Conservation (phyloP, 1,140 invertebrate genomes). For the Calliopsis andreniformis region DNA sequence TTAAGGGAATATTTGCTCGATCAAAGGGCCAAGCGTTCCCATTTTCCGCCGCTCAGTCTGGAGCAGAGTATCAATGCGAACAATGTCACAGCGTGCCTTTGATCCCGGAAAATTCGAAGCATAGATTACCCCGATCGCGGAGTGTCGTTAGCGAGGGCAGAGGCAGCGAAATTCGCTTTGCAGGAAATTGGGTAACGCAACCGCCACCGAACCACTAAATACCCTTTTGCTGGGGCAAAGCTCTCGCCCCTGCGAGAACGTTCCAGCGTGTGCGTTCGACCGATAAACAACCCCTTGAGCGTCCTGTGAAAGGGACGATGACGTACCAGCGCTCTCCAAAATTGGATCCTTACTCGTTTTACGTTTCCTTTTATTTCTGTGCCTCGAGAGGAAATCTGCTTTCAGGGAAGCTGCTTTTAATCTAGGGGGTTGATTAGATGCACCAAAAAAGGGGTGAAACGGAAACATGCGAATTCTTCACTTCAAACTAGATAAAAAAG, state of each 20-base stretch:
- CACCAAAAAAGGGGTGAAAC: too few relatives aligned
- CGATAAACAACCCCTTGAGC: conserved; percentile 32
- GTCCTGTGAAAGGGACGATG: conserved; percentile 23
- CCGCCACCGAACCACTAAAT: conserved; percentile 47
- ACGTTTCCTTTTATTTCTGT: too few relatives aligned
- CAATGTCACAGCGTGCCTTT: conserved; percentile 19
- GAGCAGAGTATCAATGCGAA: background rate
- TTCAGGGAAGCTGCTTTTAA: too few relatives aligned
- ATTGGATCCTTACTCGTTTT: conserved; percentile 2
- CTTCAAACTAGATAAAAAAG: too few relatives aligned
- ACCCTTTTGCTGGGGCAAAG: conserved; percentile 16
- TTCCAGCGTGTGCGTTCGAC: background rate
- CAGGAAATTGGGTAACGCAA: conserved; percentile 59
- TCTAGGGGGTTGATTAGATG: too few relatives aligned
- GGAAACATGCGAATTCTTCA: too few relatives aligned
- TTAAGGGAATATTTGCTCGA: too few relatives aligned
- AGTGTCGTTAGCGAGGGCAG: conserved; percentile 42
- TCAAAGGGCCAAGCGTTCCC: too few relatives aligned
- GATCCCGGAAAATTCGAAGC: conserved; percentile 47
- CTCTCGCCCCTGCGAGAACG: conserved; percentile 4
- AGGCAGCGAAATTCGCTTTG: conserved; percentile 52
- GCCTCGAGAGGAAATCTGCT: too few relatives aligned
- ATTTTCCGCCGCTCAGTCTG: conserved; percentile 6
- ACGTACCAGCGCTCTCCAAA: conserved; percentile 10
- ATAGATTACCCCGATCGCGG: conserved; percentile 41